Percentiles rank a stretch among this genome's conserved stretches.
Evolutionary conservation across 2,113 vertebrate genomes (phyloP).

Genomic region (Hymenochirus boettgeri): DNA sequence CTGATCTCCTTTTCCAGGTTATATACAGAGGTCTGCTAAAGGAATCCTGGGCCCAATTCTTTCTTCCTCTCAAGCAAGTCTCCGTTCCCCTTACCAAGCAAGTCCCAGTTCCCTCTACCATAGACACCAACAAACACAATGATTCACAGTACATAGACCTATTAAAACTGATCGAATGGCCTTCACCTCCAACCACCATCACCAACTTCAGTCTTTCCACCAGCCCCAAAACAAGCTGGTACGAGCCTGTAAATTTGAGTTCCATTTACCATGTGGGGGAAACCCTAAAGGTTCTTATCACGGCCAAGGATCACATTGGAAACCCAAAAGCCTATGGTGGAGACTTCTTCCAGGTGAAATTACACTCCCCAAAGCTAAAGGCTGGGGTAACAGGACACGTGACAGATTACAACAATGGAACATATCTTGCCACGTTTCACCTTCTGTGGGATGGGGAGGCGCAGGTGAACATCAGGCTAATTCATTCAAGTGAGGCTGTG

Average conservation of each 20-base stretch:
- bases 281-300: slow-evolving; percentile 25
- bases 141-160: background rate
- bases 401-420: slow-evolving; percentile 45
- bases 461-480: slow-evolving; percentile 41
- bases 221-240: slow-evolving; percentile 5
- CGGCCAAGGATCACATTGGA: slow-evolving; percentile 35
- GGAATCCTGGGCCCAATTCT: background rate
- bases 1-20: background rate
- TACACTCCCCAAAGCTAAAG: slow-evolving; percentile 37
- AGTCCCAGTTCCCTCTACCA: too few relatives aligned
- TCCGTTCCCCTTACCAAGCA: too few relatives aligned
- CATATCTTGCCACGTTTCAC: slow-evolving; percentile 40
- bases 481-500: slow-evolving; percentile 51
- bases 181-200: background rate
- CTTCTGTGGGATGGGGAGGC: slow-evolving; percentile 46
- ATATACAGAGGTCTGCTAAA: background rate
- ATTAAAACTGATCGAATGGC: slow-evolving; percentile 10
- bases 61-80: background rate
- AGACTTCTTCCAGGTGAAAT: slow-evolving; percentile 49
- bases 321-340: slow-evolving; percentile 46
- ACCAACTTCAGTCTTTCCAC: slow-evolving; percentile 11
- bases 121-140: background rate
- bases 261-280: slow-evolving; percentile 36
- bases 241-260: background rate
- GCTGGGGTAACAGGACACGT: slow-evolving; percentile 47